Conservation (phyloP, 2,888 invertebrate genomes). For the Amorpha juglandis region DNA sequence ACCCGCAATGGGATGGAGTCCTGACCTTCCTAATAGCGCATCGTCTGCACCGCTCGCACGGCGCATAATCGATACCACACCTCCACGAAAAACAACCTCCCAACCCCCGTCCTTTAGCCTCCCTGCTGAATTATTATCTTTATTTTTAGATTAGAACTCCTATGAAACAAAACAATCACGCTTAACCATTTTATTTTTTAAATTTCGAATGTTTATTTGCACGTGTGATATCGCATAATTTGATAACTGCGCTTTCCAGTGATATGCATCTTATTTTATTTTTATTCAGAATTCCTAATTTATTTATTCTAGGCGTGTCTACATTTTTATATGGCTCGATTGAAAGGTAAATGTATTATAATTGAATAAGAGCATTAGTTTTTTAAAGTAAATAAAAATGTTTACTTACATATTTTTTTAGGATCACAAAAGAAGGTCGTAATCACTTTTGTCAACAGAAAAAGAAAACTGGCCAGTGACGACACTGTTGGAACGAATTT, state of each 20-base stretch:
- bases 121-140: background rate
- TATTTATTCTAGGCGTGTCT: background rate
- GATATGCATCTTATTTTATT: background rate
- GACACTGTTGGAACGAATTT: constrained; percentile 3
- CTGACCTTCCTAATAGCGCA: constrained; percentile 74
- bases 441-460: background rate
- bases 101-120: background rate
- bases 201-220: background rate
- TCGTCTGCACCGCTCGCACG: constrained; percentile 49
- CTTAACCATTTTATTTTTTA: background rate
- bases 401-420: constrained; percentile 10
- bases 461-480: constrained; percentile 1
- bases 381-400: background rate
- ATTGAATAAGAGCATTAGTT: constrained; percentile 6
- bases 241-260: background rate
- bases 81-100: constrained; percentile 46
- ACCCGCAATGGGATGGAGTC: constrained; percentile 41
- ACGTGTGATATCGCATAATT: background rate
- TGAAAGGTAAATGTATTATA: constrained; percentile 21
- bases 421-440: constrained; percentile 1
- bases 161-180: background rate
- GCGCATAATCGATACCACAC: constrained; percentile 68
- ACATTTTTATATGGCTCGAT: background rate
- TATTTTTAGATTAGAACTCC: background rate
- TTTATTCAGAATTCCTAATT: background rate